Conservation (phyloP, 2,113 vertebrate genomes). For the Cryptoleucopteryx plumbea region DNA sequence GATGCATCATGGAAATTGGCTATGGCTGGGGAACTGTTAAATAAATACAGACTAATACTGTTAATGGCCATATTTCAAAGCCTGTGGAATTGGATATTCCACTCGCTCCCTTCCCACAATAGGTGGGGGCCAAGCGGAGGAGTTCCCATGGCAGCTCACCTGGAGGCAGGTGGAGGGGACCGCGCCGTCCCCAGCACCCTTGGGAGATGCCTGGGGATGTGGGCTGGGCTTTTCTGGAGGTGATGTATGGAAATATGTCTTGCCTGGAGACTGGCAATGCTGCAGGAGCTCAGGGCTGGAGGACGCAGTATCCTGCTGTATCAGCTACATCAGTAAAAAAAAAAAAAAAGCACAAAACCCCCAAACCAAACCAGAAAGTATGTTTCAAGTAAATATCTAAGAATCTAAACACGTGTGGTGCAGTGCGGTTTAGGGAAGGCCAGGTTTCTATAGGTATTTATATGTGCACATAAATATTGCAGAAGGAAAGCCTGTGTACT, state of each 20-base stretch:
- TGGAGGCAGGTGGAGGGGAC: neutral
- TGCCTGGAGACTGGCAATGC: neutral
- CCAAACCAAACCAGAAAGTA: neutral
- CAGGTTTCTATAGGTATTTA: neutral
- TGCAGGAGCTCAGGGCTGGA: neutral
- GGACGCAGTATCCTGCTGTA: accelerated
- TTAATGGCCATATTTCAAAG: accelerated
- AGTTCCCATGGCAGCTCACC: neutral
- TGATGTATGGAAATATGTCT: neutral
- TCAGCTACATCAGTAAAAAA: neutral
- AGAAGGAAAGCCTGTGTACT: neutral
- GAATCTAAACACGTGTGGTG: accelerated
- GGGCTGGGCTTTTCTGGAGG: neutral
- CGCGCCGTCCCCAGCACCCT: accelerated
- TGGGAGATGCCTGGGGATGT: neutral
- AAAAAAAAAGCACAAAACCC: accelerated
- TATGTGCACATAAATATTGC: too few species aligned
- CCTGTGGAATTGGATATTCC: neutral
- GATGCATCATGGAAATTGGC: neutral
- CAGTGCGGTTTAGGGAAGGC: neutral
- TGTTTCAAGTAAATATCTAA: neutral
- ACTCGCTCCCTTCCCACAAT: neutral
- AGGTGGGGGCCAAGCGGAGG: accelerated
- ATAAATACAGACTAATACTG: neutral
- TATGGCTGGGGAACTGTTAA: neutral